phyloP scores from a whole-genome alignment of 2,797 vertebrate species.

The Ctenopoma multispine region DNA sequence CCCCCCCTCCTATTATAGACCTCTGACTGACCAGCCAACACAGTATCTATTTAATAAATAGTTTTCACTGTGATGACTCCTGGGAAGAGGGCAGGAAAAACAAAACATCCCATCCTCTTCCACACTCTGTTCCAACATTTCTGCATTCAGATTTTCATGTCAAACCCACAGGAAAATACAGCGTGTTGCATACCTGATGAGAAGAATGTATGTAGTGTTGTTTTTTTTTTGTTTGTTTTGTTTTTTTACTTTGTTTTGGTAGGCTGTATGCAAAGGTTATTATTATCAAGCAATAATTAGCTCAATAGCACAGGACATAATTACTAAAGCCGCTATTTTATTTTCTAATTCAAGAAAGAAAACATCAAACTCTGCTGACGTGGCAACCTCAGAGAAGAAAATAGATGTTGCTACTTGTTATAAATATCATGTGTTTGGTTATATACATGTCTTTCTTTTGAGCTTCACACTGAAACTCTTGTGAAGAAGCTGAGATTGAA shows the following conservation, averaged over 20 bases:
- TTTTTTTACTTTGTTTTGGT: not conserved
- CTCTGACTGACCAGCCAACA: conserved; percentile 70
- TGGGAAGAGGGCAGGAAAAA: conserved; percentile 61
- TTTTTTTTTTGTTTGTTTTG: conserved; percentile 9
- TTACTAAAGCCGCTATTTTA: conserved; percentile 34
- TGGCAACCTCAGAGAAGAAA: not conserved
- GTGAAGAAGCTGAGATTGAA: not conserved
- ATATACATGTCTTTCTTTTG: not conserved
- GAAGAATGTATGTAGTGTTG: conserved; percentile 35
- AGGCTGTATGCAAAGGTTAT: conserved; percentile 14
- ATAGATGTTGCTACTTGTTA: not conserved
- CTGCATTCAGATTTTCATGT: conserved; percentile 58
- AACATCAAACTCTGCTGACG: not conserved
- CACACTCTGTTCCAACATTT: conserved; percentile 35
- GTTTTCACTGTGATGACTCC: conserved; percentile 69
- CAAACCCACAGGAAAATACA: conserved; percentile 47
- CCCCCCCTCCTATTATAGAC: conserved; percentile 68
- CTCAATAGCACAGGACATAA: conserved; percentile 34
- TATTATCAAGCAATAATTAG: conserved; percentile 37
- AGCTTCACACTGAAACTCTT: not conserved
- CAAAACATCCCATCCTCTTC: conserved; percentile 59
- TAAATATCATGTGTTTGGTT: not conserved
- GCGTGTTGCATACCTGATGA: conserved; percentile 48
- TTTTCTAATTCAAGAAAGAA: not conserved
- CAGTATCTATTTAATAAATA: conserved; percentile 76